Evolutionary conservation across 2,797 vertebrate species (phyloP), one percentile per base, ranked within the genome.

Genomic region (Melanogrammus aeglefinus): DNA sequence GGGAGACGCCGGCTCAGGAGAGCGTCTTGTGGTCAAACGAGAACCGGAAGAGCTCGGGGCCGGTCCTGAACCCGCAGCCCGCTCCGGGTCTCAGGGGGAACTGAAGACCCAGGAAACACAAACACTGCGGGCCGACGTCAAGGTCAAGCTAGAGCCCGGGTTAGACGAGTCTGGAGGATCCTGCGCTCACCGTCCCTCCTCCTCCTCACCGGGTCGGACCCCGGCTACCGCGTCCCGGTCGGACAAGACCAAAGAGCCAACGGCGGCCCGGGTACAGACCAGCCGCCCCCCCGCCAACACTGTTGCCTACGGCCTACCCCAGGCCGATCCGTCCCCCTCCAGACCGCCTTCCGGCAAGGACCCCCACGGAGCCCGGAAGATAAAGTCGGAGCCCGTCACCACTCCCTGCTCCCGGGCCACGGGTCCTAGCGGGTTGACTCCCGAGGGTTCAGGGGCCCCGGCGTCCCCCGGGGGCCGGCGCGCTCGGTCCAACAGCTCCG

Each of bases 401-500:
- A 73, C 44, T 39, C 66, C 91, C 75, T 92, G 91, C 0, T 91
- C 92, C 0, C 85, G 38, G 81, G 27, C 90, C 78, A 90, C 86
- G 72, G 44, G 78, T 78, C 90, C 86, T 80, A 84, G 82, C 39
- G 94, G 86, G 80, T 88, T 90, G 71, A 90, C 89, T 1, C 88
- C 90, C 57, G 90, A 85, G 83, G 51, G 78, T n/a, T 79, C 77
- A 9, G 77, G 66, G n/a, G 21, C 57, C 21, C 57, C 57, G 57
- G 2, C 24, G 24, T 39, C 80, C 16, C 80, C 77, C 3, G 90
- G 88, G 73, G 95, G 95, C 31, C 93, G 88, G 27, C 41, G 83
- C 6, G 95, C 94, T 3, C 92, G 91, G 84, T 89, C 88, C 24
- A 90, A 86, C 80, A 95, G 94, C 84, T 93, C 89, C 0, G 96